Conservation (phyloP, 2,113 vertebrate genomes). For the Esox niger region DNA sequence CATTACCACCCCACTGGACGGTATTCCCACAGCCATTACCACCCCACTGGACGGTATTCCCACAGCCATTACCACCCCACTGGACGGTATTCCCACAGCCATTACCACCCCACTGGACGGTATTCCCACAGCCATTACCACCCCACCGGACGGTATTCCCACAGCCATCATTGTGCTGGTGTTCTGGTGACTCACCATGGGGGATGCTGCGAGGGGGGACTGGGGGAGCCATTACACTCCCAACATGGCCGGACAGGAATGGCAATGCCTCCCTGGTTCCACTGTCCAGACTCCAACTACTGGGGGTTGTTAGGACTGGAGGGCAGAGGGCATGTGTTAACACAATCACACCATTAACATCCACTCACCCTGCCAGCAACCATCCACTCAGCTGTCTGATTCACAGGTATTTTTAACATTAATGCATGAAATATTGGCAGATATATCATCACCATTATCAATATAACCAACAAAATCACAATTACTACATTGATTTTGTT, state of each 20-base stretch:
- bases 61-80: too few relatives aligned
- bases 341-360: background rate
- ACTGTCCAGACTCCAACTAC: constrained; percentile 97
- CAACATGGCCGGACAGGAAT: constrained; percentile 84
- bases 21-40: too few relatives aligned
- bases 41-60: too few relatives aligned
- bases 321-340: background rate
- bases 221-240: constrained; percentile 83
- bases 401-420: background rate
- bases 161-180: background rate
- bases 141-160: too few relatives aligned
- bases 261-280: constrained; percentile 87
- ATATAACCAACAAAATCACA: background rate
- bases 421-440: background rate
- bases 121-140: too few relatives aligned
- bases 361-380: background rate
- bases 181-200: constrained; percentile 70
- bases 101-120: too few relatives aligned
- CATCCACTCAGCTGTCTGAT: background rate
- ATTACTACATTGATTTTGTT: background rate
- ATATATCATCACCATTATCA: background rate
- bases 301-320: constrained; percentile 85
- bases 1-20: constrained; percentile 10
- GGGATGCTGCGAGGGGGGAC: constrained; percentile 86
- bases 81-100: too few relatives aligned